Evolutionary conservation across 2,888 invertebrate species (phyloP), one percentile per base, ranked within the genome.

Genomic region (Apotomis capreana): DNA sequence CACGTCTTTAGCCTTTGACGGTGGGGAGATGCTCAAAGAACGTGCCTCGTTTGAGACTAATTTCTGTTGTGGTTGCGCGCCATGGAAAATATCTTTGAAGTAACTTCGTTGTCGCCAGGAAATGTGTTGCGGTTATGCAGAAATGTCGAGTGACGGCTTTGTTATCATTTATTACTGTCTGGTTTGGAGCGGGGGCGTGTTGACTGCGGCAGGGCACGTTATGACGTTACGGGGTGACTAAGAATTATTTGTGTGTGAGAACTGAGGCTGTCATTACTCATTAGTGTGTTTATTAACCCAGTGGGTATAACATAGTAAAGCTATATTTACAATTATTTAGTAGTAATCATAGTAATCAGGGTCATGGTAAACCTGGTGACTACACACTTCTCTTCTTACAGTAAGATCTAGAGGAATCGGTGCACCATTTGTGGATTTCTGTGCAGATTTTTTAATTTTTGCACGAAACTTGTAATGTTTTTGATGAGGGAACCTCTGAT

Each of bases 41-140:
- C 72, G 63, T 68, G 60, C 46, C 58, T 68, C 63, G 68, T 72
- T 68, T 72, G 72, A 72, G 64, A 59, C 72, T 72, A 72, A 72
- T 72, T 68, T 63, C 68, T 72, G 63, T 72, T 68, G 68, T 68
- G 68, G 72, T 46, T 62, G 44, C 61, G 55, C 49, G 58, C 72
- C 68, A 13, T 37, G 68, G 68, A 72, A 72, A 72, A 72, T 59
- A 72, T 68, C 68, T 72, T 72, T 72, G 68, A 72, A 58, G 68
- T 63, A 72, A 72, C 68, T 68, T 72, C 67, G 44, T 68, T 71
- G 68, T 68, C 71, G 61, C 61, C 61, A 62, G 58, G 58, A 68
- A 72, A 68, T 62, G 67, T 61, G 62, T 62, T 61, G 71, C 61
- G 67, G 67, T 71, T 62, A 72, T 68, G 68, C 62, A 62, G 62